Conservation (phyloP, 2,797 vertebrate species). For the Synaphobranchus kaupii region DNA sequence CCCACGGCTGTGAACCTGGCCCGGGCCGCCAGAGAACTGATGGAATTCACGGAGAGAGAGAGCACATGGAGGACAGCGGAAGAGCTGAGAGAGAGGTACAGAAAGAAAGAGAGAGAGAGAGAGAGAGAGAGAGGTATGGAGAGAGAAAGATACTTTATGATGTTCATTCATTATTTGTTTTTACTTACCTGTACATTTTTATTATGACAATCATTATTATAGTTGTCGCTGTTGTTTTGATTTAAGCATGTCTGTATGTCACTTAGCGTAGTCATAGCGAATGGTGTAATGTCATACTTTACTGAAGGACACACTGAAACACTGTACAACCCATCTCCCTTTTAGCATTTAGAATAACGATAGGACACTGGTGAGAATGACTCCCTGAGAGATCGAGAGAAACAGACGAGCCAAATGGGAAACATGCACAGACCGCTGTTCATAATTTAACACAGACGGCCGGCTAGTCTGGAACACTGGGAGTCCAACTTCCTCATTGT, state of each 20-base stretch:
- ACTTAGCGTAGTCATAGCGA: background rate
- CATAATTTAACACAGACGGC: too few species aligned
- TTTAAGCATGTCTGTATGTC: too few species aligned
- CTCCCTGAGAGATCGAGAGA: background rate
- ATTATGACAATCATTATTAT: too few species aligned
- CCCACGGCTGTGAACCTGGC: conserved; percentile 92
- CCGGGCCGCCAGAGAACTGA: conserved; percentile 79
- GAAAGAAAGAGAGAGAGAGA: too few species aligned
- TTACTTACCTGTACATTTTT: background rate
- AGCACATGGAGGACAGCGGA: conserved; percentile 81
- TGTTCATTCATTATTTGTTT: background rate
- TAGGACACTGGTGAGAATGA: too few species aligned
- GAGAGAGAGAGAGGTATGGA: background rate
- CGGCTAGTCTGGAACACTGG: background rate
- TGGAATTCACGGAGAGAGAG: conserved; percentile 73
- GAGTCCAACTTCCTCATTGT: background rate
- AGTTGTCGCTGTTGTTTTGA: too few species aligned
- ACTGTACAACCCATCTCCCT: too few species aligned
- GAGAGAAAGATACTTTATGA: background rate
- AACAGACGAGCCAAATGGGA: too few species aligned
- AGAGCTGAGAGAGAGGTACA: conserved; percentile 80
- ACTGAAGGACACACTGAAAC: too few species aligned
- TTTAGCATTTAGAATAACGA: too few species aligned
- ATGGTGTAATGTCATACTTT: background rate
- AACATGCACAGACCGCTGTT: too few species aligned